A percentile compares a stretch with the other conserved stretches of the same genome.
These are phyloP conservation scores for Ageneiosus marmoratus DNA, from an alignment of 2,113 vertebrate species.

Conservation along the genomic window DNA sequence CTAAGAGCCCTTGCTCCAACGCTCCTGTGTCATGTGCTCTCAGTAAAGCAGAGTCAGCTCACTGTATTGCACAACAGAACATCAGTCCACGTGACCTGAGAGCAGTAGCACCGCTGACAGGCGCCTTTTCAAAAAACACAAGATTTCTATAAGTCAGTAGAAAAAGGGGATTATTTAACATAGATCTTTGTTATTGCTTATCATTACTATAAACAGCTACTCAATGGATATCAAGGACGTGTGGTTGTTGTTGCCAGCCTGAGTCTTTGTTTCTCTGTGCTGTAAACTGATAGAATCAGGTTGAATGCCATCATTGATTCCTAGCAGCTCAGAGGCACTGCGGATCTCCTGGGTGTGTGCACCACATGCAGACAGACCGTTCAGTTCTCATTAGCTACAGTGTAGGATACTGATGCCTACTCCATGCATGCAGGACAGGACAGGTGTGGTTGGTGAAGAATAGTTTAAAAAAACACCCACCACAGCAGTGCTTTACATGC, in stretches of 20 bases:
- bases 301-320: conserved; percentile 13
- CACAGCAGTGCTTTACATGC: conserved; percentile 49
- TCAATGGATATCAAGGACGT: conserved; percentile 22
- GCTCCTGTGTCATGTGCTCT: conserved; percentile 36
- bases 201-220: conserved; percentile 17
- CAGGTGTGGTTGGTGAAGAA: conserved; percentile 10
- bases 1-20: conserved; percentile 25
- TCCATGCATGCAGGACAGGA: conserved; percentile 34
- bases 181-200: conserved; percentile 47
- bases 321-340: conserved; percentile 33
- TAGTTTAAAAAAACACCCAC: conserved; percentile 4
- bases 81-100: conserved; percentile 32
- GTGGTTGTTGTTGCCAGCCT: conserved; percentile 32
- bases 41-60: conserved; percentile 46
- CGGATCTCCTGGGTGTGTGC: conserved; percentile 26
- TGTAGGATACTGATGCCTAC: conserved; percentile 20
- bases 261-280: conserved; percentile 44
- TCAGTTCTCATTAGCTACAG: conserved; percentile 15
- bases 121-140: conserved; percentile 17
- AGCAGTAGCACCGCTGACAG: conserved; percentile 29
- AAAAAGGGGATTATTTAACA: conserved; percentile 22
- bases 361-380: conserved; percentile 22
- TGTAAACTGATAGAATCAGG: conserved; percentile 16
- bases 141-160: conserved; percentile 36
- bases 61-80: conserved; percentile 58